Conservation (phyloP, 2,888 invertebrate genomes). For the Malthinus seriepunctatus region DNA sequence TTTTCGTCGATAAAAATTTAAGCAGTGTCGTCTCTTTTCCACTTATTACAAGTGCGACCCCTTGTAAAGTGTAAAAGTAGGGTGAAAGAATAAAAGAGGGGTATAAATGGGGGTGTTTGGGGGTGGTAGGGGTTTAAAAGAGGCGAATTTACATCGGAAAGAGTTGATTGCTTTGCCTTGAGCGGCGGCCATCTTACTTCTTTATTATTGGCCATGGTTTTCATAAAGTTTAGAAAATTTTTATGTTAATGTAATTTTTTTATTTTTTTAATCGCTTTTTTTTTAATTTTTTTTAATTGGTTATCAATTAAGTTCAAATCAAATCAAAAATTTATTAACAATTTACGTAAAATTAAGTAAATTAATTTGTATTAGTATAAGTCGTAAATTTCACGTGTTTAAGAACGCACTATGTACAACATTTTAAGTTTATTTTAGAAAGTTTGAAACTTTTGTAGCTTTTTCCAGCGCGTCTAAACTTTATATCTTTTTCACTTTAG, state of each 20-base stretch:
- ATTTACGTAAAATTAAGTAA: background rate
- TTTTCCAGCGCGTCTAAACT: no score
- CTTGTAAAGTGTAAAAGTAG: slow-evolving; percentile 54
- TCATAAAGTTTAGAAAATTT: slow-evolving; percentile 32
- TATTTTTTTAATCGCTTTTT: slow-evolving; percentile 1
- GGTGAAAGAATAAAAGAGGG: slow-evolving; percentile 55
- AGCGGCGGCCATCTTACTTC: slow-evolving; percentile 53
- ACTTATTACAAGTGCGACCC: slow-evolving; percentile 30
- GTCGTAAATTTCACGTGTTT: background rate
- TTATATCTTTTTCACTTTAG: no score
- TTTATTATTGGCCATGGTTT: slow-evolving; percentile 51
- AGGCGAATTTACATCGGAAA: slow-evolving; percentile 54
- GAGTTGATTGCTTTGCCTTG: slow-evolving; percentile 53
- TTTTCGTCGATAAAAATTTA: slow-evolving; percentile 27
- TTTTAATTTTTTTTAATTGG: slow-evolving; percentile 1
- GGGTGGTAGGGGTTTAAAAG: slow-evolving; percentile 46
- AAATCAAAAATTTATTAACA: no score
- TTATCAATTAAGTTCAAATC: background rate
- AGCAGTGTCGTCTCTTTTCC: slow-evolving; percentile 25
- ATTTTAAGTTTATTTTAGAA: background rate
- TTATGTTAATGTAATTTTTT: slow-evolving; percentile 26
- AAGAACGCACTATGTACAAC: background rate
- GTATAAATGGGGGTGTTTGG: slow-evolving; percentile 49
- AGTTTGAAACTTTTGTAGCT: background rate
- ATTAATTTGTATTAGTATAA: no score